Evolutionary conservation across 2,797 vertebrate species (phyloP), one percentile per base, ranked within the genome.

Genomic region (Gouania willdenowi): DNA sequence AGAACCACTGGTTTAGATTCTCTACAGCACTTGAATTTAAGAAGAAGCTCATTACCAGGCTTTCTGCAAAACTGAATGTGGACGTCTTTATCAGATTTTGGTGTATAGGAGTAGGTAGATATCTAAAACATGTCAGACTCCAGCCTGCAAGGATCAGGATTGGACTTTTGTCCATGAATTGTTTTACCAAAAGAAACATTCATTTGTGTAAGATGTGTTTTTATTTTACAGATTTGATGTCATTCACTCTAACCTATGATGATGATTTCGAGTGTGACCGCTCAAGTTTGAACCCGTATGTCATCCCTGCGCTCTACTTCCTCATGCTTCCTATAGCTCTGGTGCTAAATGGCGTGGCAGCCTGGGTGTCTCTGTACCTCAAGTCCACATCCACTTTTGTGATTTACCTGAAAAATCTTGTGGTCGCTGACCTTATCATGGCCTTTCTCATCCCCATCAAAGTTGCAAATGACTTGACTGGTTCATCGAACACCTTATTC

Each of bases 321-420:
- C 0, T 91, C 8, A 78, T 92, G 10, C 92, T 94, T 48, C 80
- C 92, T 23, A 43, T 88, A 1, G 92, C 89, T 47, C 48, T 93
- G 45, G 9, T 90, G 75, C 85, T 94, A 6, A 94, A 94, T 0
- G 86, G 89, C 0, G 79, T 91, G 0, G 93, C 93, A 0, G 87
- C 89, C 10, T 95, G 91, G 92, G 91, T 95, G 51, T 94, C 92
- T 23, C 83, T 92, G 74, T 90, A 92, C 60, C 90, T 97, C 20
- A 81, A 84, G 21, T 90, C 90, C 33, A 93, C 87, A 47, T 91
- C 90, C 1, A 92, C 90, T 23, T 94, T 95, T 6, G 87, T 93
- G 12, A 89, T 94, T 29, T 95, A 93, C 67, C 89, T 95, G 45
- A 95, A 94, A 72, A 92, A 94, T 64, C 91, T 95, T 0, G 86